Evolutionary conservation across 2,888 invertebrate genomes (phyloP), one percentile per base, ranked within the genome.

Genomic region (Phymatocera aterrima): DNA sequence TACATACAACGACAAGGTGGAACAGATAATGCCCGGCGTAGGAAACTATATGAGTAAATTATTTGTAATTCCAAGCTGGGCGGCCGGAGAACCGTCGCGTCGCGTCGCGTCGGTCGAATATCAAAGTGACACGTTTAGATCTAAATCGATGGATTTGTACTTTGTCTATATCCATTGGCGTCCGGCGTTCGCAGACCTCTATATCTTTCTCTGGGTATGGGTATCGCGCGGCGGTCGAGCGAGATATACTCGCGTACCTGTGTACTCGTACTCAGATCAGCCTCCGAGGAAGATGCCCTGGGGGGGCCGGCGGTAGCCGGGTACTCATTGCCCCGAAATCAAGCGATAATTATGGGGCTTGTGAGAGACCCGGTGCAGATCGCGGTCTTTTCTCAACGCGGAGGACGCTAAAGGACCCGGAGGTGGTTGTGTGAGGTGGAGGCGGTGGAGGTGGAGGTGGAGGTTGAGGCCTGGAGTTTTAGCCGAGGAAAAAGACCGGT

Each of bases 321-420:
- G 40, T 24, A 75, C 75, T 60, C 57, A 75, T 75, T 60, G 75
- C 54, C 57, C 75, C 57, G 57, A 60, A 75, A 75, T 75, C 75
- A 75, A 75, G 57, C 54, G 54, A 75, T 75, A 75, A 75, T 75
- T 75, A 75, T 40, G 75, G 75, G 57, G 34, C 75, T 72, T 34
- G 31, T n/a, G n/a, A n/a, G n/a, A n/a, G 70, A 72, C 12, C n/a
- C 70, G 70, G 48, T 72, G 70, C n/a, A n/a, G n/a, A 72, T 72
- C 48, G 70, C 48, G n/a, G 70, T 72, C 31, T 48, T n/a, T 68
- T 72, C 70, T 72, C 70, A 51, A 72, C 70, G 70, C 70, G 34
- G 70, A 72, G 70, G 70, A 72, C 70, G 48, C 18, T 21, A 34
- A 68, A 72, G 70, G 48, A 51, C 51, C 48, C 48, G 51, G 48